These are phyloP conservation scores for Ophioderma brevispina DNA, from an alignment of 35 echinoderm and acorn worm species.

Conservation along the genomic window DNA sequence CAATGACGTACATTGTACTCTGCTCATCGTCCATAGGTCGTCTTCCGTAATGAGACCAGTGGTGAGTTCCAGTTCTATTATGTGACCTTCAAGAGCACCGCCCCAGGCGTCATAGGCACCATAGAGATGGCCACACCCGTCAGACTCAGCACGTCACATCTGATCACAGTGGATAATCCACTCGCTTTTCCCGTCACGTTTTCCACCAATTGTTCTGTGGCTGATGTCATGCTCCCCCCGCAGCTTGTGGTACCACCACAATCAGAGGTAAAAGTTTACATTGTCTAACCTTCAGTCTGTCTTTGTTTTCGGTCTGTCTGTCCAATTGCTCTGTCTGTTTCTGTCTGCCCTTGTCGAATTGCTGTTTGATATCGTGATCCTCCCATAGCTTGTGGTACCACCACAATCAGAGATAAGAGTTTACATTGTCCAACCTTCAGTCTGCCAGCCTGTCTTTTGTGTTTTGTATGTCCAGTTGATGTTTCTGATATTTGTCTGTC, in stretches of 20 bases:
- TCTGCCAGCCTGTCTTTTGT: no score
- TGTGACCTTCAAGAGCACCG: conserved; percentile 92
- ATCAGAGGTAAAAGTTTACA: conserved; percentile 99
- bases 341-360: no score
- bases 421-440: no score
- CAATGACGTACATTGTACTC: no score
- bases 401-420: conserved; percentile 98
- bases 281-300: no score
- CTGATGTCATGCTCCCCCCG: conserved; percentile 87
- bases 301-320: no score
- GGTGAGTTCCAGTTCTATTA: conserved; percentile 97
- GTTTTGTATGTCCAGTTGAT: conserved; percentile 67
- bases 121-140: conserved; percentile 97
- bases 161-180: conserved; percentile 89
- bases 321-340: conserved; percentile 87
- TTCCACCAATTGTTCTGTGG: conserved; percentile 81
- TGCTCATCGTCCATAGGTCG: conserved; percentile 67
- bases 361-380: conserved; percentile 84
- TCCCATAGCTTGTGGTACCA: conserved; percentile 83
- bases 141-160: conserved; percentile 88
- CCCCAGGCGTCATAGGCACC: conserved; percentile 86
- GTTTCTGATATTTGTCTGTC: no score
- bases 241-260: conserved; percentile 92
- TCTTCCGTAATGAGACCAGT: conserved; percentile 85
- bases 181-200: conserved; percentile 78